Conservation (phyloP, 2,797 vertebrate genomes). For the Lithobates pipiens region DNA sequence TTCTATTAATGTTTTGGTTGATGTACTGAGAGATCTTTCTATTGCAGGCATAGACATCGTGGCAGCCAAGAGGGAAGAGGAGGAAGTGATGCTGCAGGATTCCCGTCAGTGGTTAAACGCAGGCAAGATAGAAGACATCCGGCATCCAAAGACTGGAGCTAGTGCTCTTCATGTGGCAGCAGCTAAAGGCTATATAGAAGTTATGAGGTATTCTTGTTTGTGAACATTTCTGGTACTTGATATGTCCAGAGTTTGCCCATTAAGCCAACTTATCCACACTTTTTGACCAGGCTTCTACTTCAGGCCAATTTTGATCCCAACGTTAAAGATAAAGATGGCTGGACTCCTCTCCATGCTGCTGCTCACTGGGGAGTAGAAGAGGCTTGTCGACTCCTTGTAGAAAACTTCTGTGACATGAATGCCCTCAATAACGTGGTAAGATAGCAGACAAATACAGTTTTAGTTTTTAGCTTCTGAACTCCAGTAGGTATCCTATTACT, state of each 20-base stretch:
- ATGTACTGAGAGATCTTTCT: not conserved
- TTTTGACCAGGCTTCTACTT: slow-evolving; percentile 80
- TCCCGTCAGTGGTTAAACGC: slow-evolving; percentile 85
- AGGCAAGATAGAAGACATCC: slow-evolving; percentile 75
- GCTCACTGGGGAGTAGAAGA: slow-evolving; percentile 92
- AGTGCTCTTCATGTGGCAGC: slow-evolving; percentile 89
- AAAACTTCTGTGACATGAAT: slow-evolving; percentile 90
- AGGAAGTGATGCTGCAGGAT: slow-evolving; percentile 85
- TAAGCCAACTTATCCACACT: not conserved
- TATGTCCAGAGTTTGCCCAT: not conserved
- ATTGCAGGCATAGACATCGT: slow-evolving; percentile 84
- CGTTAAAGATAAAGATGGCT: slow-evolving; percentile 86
- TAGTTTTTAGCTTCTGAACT: not conserved
- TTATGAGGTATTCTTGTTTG: slow-evolving; percentile 80
- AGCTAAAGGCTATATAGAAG: slow-evolving; percentile 90
- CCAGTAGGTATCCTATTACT: too few species aligned
- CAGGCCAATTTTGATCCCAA: slow-evolving; percentile 88
- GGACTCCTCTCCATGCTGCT: slow-evolving; percentile 90
- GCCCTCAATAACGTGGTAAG: slow-evolving; percentile 86
- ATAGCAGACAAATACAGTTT: not conserved
- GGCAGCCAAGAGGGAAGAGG: slow-evolving; percentile 84
- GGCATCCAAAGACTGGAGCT: slow-evolving; percentile 84
- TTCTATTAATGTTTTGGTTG: not conserved
- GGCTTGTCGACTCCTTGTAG: slow-evolving; percentile 84
- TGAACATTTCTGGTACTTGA: not conserved